Base-by-base conservation (phyloP, 1,140 invertebrate species). In the Drosophila saltans region DNA sequence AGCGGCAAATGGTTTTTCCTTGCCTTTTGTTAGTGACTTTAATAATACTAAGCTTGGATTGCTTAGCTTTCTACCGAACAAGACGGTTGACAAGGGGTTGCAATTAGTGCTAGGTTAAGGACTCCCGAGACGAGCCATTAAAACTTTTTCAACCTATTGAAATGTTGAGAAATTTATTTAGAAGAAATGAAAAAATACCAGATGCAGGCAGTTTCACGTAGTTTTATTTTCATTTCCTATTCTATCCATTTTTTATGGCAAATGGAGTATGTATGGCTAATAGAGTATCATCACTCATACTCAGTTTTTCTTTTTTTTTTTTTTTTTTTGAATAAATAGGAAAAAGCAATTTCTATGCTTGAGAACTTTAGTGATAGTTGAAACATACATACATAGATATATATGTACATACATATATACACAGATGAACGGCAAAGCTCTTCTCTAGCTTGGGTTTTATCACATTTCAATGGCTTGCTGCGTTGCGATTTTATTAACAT, bases 401-500 rank as follows among this genome's bases (percentile, higher is more conserved):
- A 0, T 16, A 16, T 16, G 0, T 30, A 30, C 45, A 24, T 16
- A 24, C 16, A 48, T 24, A 3, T 8, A 36, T 5, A 36, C 3
- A 36, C 6, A 36, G 33, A 36, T 36, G 33, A 36, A 36, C 2
- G 6, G 33, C 33, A 36, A 36, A 36, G 0, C 33, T 36, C 33
- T 7, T 36, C 6, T 9, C 45, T 6, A 9, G 45, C 21, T 52
- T 9, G 45, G 2, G 2, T 26, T 52, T 52, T 8, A 26, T 21
- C 45, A 52, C 45, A 52, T 52, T 52, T 52, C 45, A 52, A 52
- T 52, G 45, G 45, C 45, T 48, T 26, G 8, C 45, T 24, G 21
- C 45, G 45, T 26, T 52, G 21, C 21, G 24, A 52, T 52, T 52
- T 52, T 52, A 52, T 52, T 52, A 52, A 52, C 45, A 10, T 52